Evolutionary conservation across 2,888 invertebrate genomes (phyloP).

Genomic region (Nebria brevicollis): DNA sequence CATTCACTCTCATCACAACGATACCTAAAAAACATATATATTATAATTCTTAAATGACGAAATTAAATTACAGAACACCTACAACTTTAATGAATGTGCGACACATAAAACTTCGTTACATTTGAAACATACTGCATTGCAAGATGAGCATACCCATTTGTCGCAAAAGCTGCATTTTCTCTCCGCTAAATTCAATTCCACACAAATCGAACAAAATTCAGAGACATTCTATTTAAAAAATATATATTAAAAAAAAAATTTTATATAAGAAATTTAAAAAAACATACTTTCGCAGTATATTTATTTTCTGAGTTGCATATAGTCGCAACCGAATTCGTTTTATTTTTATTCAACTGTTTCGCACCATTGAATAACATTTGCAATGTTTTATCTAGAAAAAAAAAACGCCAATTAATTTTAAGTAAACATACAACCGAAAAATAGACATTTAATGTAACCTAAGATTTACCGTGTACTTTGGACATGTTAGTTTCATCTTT

Average conservation of each 20-base stretch:
- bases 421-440: conserved; percentile 15
- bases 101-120: conserved; percentile 30
- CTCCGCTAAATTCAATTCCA: conserved; percentile 32
- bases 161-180: conserved; percentile 35
- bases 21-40: conserved; percentile 33
- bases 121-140: conserved; percentile 27
- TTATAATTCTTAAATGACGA: neutral
- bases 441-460: conserved; percentile 48
- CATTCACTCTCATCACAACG: conserved; percentile 9
- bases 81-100: conserved; percentile 34
- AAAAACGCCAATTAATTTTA: neutral
- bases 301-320: conserved; percentile 22
- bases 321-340: conserved; percentile 8
- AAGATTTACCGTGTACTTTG: conserved; percentile 50
- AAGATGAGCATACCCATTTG: conserved; percentile 30
- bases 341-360: conserved; percentile 42
- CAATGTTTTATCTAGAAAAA: conserved; percentile 49
- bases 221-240: conserved; percentile 35
- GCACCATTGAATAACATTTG: conserved; percentile 49
- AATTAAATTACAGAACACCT: conserved; percentile 16
- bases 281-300: conserved; percentile 24
- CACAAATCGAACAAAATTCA: conserved; percentile 33
- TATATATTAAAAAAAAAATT: neutral
- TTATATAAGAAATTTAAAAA: neutral
- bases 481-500: conserved; percentile 47